Conservation (phyloP, 2,797 vertebrate genomes). For the Tauraco hartlaubi region DNA sequence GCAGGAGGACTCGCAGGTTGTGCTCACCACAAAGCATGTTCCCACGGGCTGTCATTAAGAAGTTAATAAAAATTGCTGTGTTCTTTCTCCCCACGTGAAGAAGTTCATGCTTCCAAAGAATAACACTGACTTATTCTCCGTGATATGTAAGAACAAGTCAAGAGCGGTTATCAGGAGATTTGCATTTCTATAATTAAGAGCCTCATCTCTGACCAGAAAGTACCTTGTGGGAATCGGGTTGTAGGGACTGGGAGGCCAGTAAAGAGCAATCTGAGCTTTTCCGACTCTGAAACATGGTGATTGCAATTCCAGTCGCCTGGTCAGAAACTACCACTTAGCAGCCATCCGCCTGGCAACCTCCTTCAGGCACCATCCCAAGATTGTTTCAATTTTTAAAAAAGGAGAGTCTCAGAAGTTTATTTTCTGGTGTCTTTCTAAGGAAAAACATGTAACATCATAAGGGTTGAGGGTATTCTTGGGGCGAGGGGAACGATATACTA, state of each 20-base stretch:
- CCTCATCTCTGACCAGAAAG: neutral
- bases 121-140: neutral
- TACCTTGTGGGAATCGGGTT: neutral
- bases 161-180: neutral
- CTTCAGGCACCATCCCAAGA: neutral
- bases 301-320: neutral
- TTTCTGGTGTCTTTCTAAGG: neutral
- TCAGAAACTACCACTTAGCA: neutral
- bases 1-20: neutral
- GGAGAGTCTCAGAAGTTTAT: neutral
- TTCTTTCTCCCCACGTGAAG: neutral
- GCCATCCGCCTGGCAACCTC: neutral
- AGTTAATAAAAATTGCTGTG: neutral
- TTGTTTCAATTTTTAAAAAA: neutral
- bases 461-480: neutral
- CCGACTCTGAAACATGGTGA: neutral
- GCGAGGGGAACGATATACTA: accelerated
- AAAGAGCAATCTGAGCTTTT: slow-evolving; percentile 8
- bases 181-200: slow-evolving; percentile 19
- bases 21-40: neutral
- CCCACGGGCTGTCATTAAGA: neutral
- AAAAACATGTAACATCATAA: neutral
- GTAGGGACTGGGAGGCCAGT: neutral
- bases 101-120: neutral
- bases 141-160: neutral